A percentile compares a stretch with the other conserved stretches of the same genome.
Conservation (phyloP, 2,113 vertebrate species). For the Limnothrissa miodon region DNA sequence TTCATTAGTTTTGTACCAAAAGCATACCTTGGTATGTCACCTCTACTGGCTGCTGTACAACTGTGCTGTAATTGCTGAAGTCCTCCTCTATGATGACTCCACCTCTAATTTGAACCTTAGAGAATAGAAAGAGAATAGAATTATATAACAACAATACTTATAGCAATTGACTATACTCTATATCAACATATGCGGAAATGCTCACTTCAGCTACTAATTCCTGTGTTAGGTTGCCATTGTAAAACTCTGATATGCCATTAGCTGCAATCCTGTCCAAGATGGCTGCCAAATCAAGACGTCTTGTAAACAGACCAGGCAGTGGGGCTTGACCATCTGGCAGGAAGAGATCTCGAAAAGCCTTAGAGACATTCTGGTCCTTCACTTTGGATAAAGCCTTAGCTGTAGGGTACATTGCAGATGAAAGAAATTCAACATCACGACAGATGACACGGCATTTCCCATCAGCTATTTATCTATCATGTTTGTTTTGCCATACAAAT, state of each 20-base stretch:
- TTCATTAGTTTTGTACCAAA: too few species aligned
- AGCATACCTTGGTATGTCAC: conserved; percentile 88
- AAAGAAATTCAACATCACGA: background rate
- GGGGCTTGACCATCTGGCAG: conserved; percentile 75
- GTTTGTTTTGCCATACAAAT: background rate
- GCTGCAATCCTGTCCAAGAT: conserved; percentile 79
- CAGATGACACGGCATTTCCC: background rate
- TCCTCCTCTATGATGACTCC: conserved; percentile 88
- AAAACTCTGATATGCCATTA: conserved; percentile 82
- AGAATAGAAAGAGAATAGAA: conserved; percentile 35
- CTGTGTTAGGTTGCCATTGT: conserved; percentile 83
- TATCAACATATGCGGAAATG: background rate
- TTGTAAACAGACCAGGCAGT: conserved; percentile 74
- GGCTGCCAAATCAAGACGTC: conserved; percentile 80
- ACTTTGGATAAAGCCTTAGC: conserved; percentile 81
- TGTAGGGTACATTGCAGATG: conserved; percentile 45
- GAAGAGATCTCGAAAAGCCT: conserved; percentile 81
- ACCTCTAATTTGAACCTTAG: conserved; percentile 78
- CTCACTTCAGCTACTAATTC: conserved; percentile 86
- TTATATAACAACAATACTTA: background rate
- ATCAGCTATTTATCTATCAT: too few species aligned
- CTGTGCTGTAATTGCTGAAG: conserved; percentile 86
- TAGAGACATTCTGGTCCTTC: conserved; percentile 76
- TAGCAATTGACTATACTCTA: background rate
- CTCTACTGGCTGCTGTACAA: conserved; percentile 80